Evolutionary conservation across 2,797 vertebrate genomes (phyloP).

Genomic region (Pangasius larnaudii): DNA sequence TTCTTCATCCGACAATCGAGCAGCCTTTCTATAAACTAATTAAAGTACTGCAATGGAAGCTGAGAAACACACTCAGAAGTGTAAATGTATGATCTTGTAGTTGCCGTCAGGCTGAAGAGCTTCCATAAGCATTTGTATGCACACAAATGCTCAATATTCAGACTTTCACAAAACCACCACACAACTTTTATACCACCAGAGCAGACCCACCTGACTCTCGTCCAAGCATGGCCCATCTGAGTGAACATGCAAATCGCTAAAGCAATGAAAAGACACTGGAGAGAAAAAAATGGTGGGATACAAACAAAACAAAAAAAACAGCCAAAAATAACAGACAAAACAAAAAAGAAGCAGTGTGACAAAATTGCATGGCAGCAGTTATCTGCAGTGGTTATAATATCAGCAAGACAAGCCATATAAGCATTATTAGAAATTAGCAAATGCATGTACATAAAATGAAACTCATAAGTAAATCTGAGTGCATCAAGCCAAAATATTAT

Average conservation of each 20-base stretch:
- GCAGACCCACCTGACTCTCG: constrained; percentile 82
- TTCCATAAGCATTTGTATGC: neutral
- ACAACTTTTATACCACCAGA: constrained; percentile 35
- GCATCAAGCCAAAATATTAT: neutral
- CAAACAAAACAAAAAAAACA: constrained; percentile 65
- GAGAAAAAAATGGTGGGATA: constrained; percentile 78
- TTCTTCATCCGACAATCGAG: neutral
- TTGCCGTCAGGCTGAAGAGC: neutral
- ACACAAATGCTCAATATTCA: constrained; percentile 31
- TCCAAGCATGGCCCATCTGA: constrained; percentile 78
- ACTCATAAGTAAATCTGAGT: constrained; percentile 28
- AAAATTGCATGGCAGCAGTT: constrained; percentile 67
- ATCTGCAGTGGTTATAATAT: constrained; percentile 67
- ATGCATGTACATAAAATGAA: constrained; percentile 64
- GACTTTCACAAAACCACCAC: constrained; percentile 42
- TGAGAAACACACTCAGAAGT: neutral
- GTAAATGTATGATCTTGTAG: neutral
- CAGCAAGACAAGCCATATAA: constrained; percentile 55
- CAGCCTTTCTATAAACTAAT: neutral
- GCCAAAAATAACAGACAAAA: constrained; percentile 61
- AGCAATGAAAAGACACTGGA: constrained; percentile 87
- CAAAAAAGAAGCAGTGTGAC: constrained; percentile 51
- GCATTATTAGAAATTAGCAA: constrained; percentile 66
- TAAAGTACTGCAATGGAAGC: neutral
- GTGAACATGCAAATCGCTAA: constrained; percentile 80